These are phyloP conservation scores for Allochrocebus solatus DNA, from an alignment of 2,797 vertebrate genomes.

Conservation along the genomic window DNA sequence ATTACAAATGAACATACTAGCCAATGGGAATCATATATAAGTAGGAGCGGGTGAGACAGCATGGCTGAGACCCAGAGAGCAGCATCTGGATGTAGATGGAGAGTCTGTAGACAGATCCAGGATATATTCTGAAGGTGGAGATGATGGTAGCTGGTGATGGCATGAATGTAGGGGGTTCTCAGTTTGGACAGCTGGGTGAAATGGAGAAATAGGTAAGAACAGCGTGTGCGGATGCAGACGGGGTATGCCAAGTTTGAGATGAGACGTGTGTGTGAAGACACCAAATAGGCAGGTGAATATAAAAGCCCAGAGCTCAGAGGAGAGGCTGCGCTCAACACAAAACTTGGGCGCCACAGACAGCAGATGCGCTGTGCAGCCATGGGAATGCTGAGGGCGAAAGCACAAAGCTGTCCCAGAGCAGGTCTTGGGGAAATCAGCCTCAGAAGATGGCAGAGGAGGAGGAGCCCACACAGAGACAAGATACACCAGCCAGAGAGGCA, in stretches of 20 bases:
- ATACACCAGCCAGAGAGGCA: background rate
- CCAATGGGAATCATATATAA: background rate
- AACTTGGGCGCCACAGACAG: background rate
- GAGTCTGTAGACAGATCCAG: background rate
- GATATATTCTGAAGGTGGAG: background rate
- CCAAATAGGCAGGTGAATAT: background rate
- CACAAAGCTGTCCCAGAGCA: background rate
- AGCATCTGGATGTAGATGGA: background rate
- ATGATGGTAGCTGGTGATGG: background rate
- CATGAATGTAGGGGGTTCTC: background rate
- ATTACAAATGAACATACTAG: background rate
- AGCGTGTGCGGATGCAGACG: background rate
- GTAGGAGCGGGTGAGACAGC: background rate
- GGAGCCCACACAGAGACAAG: background rate
- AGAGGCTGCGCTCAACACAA: background rate
- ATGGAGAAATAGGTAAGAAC: background rate
- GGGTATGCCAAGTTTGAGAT: background rate
- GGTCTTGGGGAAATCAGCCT: background rate
- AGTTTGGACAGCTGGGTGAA: background rate
- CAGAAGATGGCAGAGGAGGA: background rate
- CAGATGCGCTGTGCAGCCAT: background rate
- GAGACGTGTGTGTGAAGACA: background rate
- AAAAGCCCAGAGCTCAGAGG: background rate
- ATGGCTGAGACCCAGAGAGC: background rate
- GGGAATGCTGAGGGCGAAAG: fast-evolving